Evolutionary conservation across 1,140 invertebrate genomes (phyloP).

Genomic region (Drosophila ficusphila): DNA sequence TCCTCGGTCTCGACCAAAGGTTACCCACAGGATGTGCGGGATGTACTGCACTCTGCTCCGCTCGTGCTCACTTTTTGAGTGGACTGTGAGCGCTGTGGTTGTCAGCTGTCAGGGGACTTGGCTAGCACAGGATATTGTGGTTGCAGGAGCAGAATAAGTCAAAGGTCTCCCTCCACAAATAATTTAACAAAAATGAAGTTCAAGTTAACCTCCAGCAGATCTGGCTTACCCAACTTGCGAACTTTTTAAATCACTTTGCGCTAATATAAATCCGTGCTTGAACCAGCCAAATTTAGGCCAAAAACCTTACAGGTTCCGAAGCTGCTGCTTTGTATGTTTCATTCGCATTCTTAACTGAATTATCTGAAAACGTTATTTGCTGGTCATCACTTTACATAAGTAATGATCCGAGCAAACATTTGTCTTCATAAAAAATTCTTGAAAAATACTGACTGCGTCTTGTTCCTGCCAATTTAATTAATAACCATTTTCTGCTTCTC

Average conservation of each 20-base stretch:
- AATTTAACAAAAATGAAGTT: constrained; percentile 1
- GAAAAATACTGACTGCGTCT: not conserved
- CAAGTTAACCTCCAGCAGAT: too few relatives aligned
- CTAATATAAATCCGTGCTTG: too few relatives aligned
- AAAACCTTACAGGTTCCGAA: too few relatives aligned
- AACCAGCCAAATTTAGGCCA: too few relatives aligned
- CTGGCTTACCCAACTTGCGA: too few relatives aligned
- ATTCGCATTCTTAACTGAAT: constrained; percentile 31
- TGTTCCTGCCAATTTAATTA: constrained; percentile 16
- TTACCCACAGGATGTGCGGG: not conserved
- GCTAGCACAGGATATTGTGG: constrained; percentile 23
- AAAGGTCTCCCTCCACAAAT: constrained; percentile 2
- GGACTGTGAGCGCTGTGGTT: constrained; percentile 12
- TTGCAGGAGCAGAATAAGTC: constrained; percentile 3
- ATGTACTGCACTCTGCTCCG: not conserved
- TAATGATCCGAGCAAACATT: constrained; percentile 38
- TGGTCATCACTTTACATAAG: constrained; percentile 25
- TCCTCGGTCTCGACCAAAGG: constrained; percentile 1
- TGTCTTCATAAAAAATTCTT: constrained; percentile 14
- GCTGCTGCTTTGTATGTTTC: too few relatives aligned
- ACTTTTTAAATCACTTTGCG: too few relatives aligned
- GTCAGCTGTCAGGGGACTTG: constrained; percentile 25
- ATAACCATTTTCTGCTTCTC: constrained; percentile 11
- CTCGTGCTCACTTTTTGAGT: constrained; percentile 15
- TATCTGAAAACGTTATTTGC: constrained; percentile 22